Conservation (phyloP, 2,888 invertebrate genomes). For the Leptarthrus brevirostris region DNA sequence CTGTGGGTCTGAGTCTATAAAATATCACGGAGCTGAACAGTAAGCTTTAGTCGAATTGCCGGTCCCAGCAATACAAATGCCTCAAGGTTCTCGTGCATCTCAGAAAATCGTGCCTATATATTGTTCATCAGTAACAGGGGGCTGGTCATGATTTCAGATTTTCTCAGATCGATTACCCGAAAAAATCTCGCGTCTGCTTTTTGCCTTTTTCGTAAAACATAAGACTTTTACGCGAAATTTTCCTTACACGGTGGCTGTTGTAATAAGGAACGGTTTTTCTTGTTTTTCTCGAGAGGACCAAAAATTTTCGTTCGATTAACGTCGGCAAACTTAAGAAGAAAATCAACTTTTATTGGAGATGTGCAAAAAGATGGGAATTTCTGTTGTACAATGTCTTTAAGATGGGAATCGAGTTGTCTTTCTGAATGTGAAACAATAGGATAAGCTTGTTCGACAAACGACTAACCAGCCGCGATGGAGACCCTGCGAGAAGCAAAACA, state of each 20-base stretch:
- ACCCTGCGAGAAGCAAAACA: background rate
- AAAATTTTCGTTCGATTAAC: constrained; percentile 25
- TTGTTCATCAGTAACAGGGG: background rate
- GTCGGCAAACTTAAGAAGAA: background rate
- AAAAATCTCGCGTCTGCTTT: background rate
- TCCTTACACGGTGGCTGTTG: background rate
- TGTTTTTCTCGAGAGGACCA: background rate
- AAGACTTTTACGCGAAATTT: background rate
- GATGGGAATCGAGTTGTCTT: constrained; percentile 46
- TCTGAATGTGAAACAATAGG: constrained; percentile 44
- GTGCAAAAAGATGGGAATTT: constrained; percentile 40
- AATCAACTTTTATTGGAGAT: background rate
- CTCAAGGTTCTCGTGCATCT: constrained; percentile 10
- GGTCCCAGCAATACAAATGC: too few species aligned
- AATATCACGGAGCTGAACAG: constrained; percentile 6
- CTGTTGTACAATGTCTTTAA: constrained; percentile 27
- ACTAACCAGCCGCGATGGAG: constrained; percentile 32
- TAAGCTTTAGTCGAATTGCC: too few species aligned
- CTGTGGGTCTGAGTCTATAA: constrained; percentile 22
- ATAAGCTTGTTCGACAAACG: constrained; percentile 43
- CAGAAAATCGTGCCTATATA: constrained; percentile 10
- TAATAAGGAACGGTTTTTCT: background rate
- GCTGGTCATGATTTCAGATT: constrained; percentile 31
- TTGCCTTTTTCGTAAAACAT: background rate
- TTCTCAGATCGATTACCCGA: constrained; percentile 36